These are phyloP conservation scores for Cataglyphis hispanica DNA, from an alignment of 1,140 invertebrate genomes.

Conservation along the genomic window DNA sequence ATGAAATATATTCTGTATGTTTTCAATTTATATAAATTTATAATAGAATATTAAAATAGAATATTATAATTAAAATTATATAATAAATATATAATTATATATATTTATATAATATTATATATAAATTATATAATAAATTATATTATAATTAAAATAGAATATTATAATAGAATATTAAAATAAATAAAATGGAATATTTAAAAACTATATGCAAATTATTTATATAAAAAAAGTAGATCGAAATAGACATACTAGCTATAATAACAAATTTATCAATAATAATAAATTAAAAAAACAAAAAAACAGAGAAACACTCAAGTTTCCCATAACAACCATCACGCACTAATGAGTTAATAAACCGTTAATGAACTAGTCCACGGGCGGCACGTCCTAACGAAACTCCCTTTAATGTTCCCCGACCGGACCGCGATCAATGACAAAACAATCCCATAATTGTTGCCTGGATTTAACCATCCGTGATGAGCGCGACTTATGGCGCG, in stretches of 20 bases:
- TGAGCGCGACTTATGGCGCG: constrained; percentile 38
- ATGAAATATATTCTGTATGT: not conserved
- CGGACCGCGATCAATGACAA: constrained; percentile 47
- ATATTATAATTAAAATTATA: no score
- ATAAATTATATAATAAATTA: no score
- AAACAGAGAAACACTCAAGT: not conserved
- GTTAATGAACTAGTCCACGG: constrained; percentile 26
- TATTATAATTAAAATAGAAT: no score
- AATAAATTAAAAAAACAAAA: not conserved
- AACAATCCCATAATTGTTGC: constrained; percentile 46
- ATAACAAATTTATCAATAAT: not conserved
- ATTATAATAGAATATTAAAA: no score
- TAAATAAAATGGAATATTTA: not conserved
- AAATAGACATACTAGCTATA: not conserved
- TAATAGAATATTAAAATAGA: no score
- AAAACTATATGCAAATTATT: constrained; percentile 3
- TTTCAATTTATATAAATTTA: not conserved
- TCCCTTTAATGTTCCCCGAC: constrained; percentile 55
- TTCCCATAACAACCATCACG: not conserved
- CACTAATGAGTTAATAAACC: constrained; percentile 41
- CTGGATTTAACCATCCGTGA: constrained; percentile 27
- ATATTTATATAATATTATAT: no score
- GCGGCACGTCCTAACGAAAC: constrained; percentile 38
- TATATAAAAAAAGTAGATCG: not conserved
- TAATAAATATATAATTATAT: no score